Base-by-base conservation (phyloP, 2,888 invertebrate species). In the Sinohyriopsis cumingii region DNA sequence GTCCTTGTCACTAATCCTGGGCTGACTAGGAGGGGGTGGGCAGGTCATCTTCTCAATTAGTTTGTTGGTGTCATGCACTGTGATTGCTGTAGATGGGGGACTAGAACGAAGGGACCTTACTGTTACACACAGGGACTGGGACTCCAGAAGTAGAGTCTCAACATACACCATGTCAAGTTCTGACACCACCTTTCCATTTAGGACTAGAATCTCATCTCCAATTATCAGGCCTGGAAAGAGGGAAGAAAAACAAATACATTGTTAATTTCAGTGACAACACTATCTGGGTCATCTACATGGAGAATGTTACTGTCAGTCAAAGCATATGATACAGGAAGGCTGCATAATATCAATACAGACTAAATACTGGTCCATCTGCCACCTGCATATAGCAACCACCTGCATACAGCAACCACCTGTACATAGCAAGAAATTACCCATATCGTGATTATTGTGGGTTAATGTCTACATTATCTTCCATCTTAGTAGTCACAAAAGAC, bases 121-220 rank as follows among this genome's bases (percentile, higher is more conserved):
- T 95, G 98, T 98, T 94, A 98, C 96, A 92, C 96, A 96, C 76
- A 98, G 93, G 63, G 95, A 94, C 78, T 95, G 93, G 89, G 97
- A 97, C 91, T 98, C 97, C 91, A 97, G 97, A 83, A 98, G 93
- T 78, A 98, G 95, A 89, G 96, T 96, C 91, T 98, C 98, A 90
- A 98, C 93, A 92, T 97, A 98, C 95, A 98, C 98, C 98, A 98
- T 98, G 93, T 98, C 98, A 92, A 98, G 93, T 92, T 98, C 98
- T 88, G 96, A 96, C 83, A 98, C 97, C 91, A 98, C 96, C 86
- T 97, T 97, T 81, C 97, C 96, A 92, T 98, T 98, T 92, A 98
- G 97, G 91, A 98, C 97, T 95, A 98, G 96, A 91, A 98, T 97
- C 93, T 98, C 98, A 92, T 98, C 98, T 87, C 97, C 95, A 92